Evolutionary conservation across 2,113 vertebrate genomes (phyloP).

Genomic region (Colistium nudipinnis): DNA sequence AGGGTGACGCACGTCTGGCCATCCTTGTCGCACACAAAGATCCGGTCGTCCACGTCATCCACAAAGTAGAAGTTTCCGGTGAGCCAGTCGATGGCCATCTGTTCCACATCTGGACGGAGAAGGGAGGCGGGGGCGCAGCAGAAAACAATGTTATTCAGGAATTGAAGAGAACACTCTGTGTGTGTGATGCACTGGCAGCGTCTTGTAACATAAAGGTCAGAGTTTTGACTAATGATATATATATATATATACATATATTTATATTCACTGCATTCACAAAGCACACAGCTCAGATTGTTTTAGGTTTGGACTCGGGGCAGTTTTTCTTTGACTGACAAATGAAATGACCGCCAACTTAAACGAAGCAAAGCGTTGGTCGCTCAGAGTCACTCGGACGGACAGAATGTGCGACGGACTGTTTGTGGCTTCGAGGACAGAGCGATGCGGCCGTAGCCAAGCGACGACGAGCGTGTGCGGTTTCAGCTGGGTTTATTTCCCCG

Average conservation of each 20-base stretch:
- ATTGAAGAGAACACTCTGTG: not conserved
- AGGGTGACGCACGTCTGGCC: slow-evolving; percentile 94
- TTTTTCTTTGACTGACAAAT: slow-evolving; percentile 40
- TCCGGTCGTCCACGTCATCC: slow-evolving; percentile 96
- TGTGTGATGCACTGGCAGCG: slow-evolving; percentile 23
- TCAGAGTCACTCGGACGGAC: slow-evolving; percentile 33
- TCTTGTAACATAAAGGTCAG: slow-evolving; percentile 28
- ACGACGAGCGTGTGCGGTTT: slow-evolving; percentile 10
- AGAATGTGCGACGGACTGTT: slow-evolving; percentile 38
- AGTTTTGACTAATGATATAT: slow-evolving; percentile 37
- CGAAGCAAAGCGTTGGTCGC: slow-evolving; percentile 39
- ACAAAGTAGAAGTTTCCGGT: slow-evolving; percentile 99
- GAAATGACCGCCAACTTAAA: slow-evolving; percentile 24
- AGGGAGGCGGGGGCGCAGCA: not conserved
- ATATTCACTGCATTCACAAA: not conserved
- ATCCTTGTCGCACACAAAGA: slow-evolving; percentile 95
- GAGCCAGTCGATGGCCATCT: slow-evolving; percentile 99
- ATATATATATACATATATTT: not conserved
- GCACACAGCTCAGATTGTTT: slow-evolving; percentile 15
- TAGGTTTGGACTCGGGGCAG: not conserved
- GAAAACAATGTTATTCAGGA: slow-evolving; percentile 18
- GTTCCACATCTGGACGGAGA: slow-evolving; percentile 90
- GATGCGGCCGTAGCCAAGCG: slow-evolving; percentile 20
- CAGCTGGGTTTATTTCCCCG: slow-evolving; percentile 38
- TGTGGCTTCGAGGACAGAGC: slow-evolving; percentile 24